Evolutionary conservation across 1,140 invertebrate species (phyloP).

Genomic region (Euura saliciscinereae): DNA sequence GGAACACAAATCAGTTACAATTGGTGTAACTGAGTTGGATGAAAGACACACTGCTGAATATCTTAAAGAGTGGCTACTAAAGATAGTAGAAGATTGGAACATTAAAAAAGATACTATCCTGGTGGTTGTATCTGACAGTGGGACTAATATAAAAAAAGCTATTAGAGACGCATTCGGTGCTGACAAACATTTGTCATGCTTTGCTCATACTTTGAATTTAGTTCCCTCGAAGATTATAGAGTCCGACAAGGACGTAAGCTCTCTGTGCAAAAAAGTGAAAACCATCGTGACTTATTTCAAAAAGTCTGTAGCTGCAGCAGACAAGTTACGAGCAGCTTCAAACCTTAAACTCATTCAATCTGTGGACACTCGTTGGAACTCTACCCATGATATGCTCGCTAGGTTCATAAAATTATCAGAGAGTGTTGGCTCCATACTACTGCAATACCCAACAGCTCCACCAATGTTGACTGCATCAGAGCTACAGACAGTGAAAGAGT

Average conservation of each 20-base stretch:
- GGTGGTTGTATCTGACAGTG: conserved; percentile 40
- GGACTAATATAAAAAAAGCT: conserved; percentile 35
- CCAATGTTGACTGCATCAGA: conserved; percentile 24
- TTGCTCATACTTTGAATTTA: conserved; percentile 42
- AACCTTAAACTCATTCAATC: conserved; percentile 29
- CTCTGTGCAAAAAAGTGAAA: conserved; percentile 21
- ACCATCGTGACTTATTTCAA: conserved; percentile 24
- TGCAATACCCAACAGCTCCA: background rate
- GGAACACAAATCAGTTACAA: conserved; percentile 24
- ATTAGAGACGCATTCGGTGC: conserved; percentile 25
- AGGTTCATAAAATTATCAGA: conserved; percentile 24
- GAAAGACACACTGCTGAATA: conserved; percentile 32
- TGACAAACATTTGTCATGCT: conserved; percentile 36
- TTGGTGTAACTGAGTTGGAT: conserved; percentile 30
- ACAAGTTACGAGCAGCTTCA: conserved; percentile 12
- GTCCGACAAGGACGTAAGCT: background rate
- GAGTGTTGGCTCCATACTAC: background rate
- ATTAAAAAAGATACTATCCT: conserved; percentile 40
- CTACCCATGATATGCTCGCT: conserved; percentile 25
- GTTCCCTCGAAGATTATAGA: conserved; percentile 21
- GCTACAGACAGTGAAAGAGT: conserved; percentile 23
- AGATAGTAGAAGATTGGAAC: conserved; percentile 39
- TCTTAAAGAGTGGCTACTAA: conserved; percentile 31
- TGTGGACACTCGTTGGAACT: conserved; percentile 30
- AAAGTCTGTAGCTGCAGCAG: conserved; percentile 16